Evolutionary conservation across 2,797 vertebrate genomes (phyloP).

Genomic region (Oreochromis grahami): DNA sequence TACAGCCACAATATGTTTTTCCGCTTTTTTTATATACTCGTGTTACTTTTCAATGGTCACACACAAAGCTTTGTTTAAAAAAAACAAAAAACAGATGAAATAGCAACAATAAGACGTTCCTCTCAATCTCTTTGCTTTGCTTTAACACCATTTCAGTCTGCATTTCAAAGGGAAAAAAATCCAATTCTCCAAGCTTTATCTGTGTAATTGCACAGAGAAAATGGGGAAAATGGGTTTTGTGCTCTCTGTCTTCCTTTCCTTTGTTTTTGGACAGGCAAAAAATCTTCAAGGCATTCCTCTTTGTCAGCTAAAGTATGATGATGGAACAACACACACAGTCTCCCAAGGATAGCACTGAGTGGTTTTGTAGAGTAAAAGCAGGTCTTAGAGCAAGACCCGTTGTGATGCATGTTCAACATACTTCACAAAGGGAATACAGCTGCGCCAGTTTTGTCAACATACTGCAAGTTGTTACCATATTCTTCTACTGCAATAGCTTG

Average conservation of each 20-base stretch:
- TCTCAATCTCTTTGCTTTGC: constrained; percentile 29
- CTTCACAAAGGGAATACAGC: not conserved
- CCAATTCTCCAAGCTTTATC: constrained; percentile 47
- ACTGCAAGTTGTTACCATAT: not conserved
- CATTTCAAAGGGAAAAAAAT: constrained; percentile 40
- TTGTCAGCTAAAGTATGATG: constrained; percentile 48
- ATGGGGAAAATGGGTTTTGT: constrained; percentile 51
- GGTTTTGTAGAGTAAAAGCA: constrained; percentile 12
- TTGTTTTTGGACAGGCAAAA: constrained; percentile 51
- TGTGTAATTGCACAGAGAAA: constrained; percentile 64
- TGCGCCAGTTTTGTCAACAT: not conserved
- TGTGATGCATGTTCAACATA: constrained; percentile 6
- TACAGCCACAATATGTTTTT: too few relatives aligned
- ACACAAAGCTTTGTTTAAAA: constrained; percentile 19
- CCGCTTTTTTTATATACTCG: not conserved
- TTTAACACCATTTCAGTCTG: constrained; percentile 46
- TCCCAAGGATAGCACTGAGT: constrained; percentile 21
- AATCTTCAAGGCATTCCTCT: constrained; percentile 46
- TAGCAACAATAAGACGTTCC: constrained; percentile 25
- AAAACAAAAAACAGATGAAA: constrained; percentile 20
- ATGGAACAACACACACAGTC: constrained; percentile 19
- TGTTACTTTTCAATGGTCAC: not conserved
- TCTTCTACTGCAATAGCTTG: not conserved
- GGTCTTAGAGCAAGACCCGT: constrained; percentile 6
- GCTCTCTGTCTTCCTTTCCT: constrained; percentile 35